A percentile compares a stretch with the other conserved stretches of the same genome.
Evolutionary conservation across 2,113 vertebrate genomes (phyloP).

Genomic region (Ammospiza nelsoni): DNA sequence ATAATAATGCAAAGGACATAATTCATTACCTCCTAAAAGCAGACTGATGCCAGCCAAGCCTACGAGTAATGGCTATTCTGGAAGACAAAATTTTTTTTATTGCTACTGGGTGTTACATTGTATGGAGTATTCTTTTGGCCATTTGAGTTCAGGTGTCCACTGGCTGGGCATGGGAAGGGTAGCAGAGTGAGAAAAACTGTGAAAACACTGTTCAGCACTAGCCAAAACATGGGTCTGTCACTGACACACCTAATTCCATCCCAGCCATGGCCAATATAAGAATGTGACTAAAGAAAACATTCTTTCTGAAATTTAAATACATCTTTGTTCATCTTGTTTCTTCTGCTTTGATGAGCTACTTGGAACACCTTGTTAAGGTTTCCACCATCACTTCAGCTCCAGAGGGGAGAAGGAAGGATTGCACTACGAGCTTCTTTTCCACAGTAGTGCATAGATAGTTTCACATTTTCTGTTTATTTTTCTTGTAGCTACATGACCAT

Average conservation of each 20-base stretch:
- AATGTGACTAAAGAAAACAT: background rate
- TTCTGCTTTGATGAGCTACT: slow-evolving; percentile 12
- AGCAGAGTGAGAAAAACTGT: background rate
- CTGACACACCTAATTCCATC: background rate
- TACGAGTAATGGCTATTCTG: fast-evolving
- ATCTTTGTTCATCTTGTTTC: background rate
- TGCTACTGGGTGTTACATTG: background rate
- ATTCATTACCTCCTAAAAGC: background rate
- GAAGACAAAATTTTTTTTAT: background rate
- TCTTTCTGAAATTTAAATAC: background rate
- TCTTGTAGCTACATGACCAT: background rate
- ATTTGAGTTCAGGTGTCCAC: background rate
- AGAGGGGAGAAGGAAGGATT: background rate
- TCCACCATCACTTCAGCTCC: background rate
- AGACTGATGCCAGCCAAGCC: background rate
- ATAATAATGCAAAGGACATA: background rate
- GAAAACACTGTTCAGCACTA: background rate
- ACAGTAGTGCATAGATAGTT: background rate
- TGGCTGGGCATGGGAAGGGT: background rate
- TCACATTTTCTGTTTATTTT: background rate
- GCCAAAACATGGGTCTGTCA: background rate
- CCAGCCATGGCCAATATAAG: background rate
- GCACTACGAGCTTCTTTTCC: background rate
- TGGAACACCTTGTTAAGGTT: background rate
- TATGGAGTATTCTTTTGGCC: background rate